Evolutionary conservation across 2,113 vertebrate genomes (phyloP).

Genomic region (Cryptoleucopteryx plumbea): DNA sequence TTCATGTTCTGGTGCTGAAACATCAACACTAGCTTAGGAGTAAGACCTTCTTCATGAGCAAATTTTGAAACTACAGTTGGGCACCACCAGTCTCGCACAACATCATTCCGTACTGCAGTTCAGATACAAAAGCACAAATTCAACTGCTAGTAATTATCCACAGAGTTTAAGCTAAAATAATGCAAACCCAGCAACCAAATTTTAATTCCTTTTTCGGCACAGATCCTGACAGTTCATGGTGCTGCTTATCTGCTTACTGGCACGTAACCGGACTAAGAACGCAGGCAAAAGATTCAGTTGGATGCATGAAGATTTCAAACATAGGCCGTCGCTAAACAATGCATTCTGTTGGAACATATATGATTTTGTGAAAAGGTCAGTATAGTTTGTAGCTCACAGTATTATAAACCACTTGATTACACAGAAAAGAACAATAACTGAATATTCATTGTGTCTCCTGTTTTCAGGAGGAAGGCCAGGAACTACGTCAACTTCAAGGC

Average conservation of each 20-base stretch:
- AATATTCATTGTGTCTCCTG: background rate
- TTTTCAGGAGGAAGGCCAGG: background rate
- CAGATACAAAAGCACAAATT: background rate
- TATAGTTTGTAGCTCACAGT: fast-evolving
- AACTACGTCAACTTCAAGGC: background rate
- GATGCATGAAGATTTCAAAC: background rate
- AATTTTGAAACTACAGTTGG: background rate
- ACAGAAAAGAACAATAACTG: background rate
- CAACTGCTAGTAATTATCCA: background rate
- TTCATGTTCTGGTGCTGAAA: background rate
- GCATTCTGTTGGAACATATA: background rate
- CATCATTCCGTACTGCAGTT: background rate
- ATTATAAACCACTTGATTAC: background rate
- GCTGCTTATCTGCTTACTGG: background rate
- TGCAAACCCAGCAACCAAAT: background rate
- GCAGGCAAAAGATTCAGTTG: background rate
- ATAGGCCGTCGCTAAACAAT: background rate
- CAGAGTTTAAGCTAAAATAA: background rate
- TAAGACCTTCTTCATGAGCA: background rate
- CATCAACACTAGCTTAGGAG: background rate
- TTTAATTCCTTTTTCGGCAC: background rate
- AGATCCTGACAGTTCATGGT: background rate
- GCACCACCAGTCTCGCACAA: background rate
- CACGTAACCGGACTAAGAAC: background rate
- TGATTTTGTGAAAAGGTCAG: fast-evolving